phyloP scores from a whole-genome alignment of 2,888 invertebrate genomes.

The Volucella inflata region DNA sequence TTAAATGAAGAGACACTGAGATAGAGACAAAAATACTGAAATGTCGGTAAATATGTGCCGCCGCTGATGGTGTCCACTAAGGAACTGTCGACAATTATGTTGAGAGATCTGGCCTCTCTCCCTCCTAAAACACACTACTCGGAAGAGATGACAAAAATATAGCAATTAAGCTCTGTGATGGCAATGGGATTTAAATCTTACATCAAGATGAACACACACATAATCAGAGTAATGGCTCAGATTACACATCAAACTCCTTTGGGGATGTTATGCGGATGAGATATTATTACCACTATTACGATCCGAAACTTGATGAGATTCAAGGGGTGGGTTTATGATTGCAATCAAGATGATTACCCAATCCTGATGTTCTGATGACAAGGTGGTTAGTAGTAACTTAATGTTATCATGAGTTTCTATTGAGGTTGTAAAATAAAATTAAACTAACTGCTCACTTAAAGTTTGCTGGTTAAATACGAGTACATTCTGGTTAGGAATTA shows the following conservation, averaged over 20 bases:
- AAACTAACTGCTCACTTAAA: too few species aligned
- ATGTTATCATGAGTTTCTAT: too few species aligned
- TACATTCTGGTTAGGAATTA: too few species aligned
- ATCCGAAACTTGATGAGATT: too few species aligned
- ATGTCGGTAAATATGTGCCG: constrained; percentile 25
- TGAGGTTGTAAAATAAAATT: too few species aligned
- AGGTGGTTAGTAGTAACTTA: too few species aligned
- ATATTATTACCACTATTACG: too few species aligned
- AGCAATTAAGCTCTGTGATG: constrained; percentile 40
- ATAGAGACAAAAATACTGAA: neutral
- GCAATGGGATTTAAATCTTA: constrained; percentile 15
- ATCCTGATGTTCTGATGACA: too few species aligned
- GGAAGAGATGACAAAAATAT: neutral
- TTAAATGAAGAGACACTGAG: constrained; percentile 40
- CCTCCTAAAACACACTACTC: neutral
- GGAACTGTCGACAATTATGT: constrained; percentile 43
- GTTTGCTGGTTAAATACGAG: too few species aligned
- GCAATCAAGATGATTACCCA: too few species aligned
- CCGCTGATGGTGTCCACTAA: constrained; percentile 11
- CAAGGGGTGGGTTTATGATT: too few species aligned
- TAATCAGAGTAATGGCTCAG: neutral
- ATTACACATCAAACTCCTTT: neutral
- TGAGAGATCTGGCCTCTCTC: neutral
- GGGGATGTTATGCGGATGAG: neutral
- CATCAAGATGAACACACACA: constrained; percentile 13